phyloP scores from a whole-genome alignment of 2,797 vertebrate species.

The Parauchenoglanis ngamensis region DNA sequence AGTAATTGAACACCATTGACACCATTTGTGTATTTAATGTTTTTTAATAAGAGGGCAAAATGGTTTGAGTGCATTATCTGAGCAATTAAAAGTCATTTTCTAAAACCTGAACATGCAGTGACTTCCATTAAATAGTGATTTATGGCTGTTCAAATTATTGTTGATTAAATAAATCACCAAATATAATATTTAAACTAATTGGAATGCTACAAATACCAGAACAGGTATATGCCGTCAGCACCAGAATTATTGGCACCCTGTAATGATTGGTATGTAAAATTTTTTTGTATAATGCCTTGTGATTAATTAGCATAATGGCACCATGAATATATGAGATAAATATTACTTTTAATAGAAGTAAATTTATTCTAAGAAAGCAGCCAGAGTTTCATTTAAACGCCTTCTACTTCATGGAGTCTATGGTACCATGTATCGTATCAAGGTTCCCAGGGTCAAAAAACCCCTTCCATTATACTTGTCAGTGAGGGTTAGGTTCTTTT shows the following conservation, averaged over 20 bases:
- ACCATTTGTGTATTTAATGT: constrained; percentile 1
- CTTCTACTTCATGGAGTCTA: not conserved
- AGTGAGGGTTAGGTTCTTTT: not conserved
- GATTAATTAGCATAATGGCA: not conserved
- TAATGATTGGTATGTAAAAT: not conserved
- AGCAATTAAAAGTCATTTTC: constrained; percentile 15
- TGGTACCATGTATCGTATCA: not conserved
- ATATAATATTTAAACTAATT: not conserved
- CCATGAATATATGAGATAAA: not conserved
- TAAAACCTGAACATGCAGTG: not conserved
- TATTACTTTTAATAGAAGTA: not conserved
- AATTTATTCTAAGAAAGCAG: not conserved
- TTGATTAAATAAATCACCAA: not conserved
- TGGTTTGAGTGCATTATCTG: not conserved
- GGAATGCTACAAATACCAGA: not conserved
- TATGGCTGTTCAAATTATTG: not conserved
- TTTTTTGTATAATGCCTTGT: not conserved
- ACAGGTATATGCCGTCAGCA: not conserved
- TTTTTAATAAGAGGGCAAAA: not conserved
- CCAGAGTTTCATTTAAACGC: not conserved
- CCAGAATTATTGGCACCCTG: not conserved
- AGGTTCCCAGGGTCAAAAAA: not conserved
- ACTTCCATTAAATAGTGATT: constrained; percentile 5
- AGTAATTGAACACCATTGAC: not conserved
- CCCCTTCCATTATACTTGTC: not conserved